Conservation (phyloP, 2,888 invertebrate species). For the Platerodrilus igneus region DNA sequence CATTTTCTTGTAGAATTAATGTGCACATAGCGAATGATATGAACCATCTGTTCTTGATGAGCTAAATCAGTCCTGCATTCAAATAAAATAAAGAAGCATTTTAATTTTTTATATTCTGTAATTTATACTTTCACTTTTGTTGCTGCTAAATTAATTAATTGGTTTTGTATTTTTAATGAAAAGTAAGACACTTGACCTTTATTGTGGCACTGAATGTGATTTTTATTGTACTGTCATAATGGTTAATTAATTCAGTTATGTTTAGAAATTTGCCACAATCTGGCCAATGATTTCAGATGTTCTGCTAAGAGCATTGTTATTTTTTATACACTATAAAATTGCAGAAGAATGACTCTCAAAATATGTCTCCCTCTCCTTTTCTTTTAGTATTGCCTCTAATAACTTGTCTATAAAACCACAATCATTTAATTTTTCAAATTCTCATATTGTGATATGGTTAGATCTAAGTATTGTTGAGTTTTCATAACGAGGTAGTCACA, state of each 20-base stretch:
- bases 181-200: too few relatives aligned
- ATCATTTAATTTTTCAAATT: too few relatives aligned
- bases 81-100: background rate
- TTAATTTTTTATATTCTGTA: too few relatives aligned
- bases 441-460: too few relatives aligned
- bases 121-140: too few relatives aligned
- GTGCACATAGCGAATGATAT: constrained; percentile 6
- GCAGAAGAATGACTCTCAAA: too few relatives aligned
- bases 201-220: background rate
- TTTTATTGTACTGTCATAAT: background rate
- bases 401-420: too few relatives aligned
- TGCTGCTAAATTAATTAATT: too few relatives aligned
- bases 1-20: constrained; percentile 8
- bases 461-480: too few relatives aligned
- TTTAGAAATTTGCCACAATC: constrained; percentile 3
- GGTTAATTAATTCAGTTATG: background rate
- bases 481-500: too few relatives aligned
- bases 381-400: too few relatives aligned
- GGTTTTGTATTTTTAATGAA: too few relatives aligned
- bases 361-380: background rate
- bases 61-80: constrained; percentile 4
- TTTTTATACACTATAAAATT: constrained; percentile 1
- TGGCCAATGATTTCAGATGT: background rate
- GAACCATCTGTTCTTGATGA: constrained; percentile 2
- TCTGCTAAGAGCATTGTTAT: background rate